phyloP scores from a whole-genome alignment of 2,888 invertebrate genomes.

The Heteromyza rotundicornis region DNA sequence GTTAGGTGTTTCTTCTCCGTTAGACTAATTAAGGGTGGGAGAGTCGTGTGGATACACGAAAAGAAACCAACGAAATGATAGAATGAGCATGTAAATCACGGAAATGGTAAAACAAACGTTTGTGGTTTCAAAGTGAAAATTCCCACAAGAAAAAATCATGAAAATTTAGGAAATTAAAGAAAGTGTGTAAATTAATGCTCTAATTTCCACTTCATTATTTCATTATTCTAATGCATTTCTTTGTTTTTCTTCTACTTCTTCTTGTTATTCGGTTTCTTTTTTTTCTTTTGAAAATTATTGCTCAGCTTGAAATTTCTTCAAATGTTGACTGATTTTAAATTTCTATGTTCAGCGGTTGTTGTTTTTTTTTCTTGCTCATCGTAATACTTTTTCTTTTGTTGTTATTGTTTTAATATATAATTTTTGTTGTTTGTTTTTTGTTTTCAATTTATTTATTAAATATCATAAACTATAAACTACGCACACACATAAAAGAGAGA shows the following conservation, averaged over 20 bases:
- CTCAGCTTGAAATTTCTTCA: background rate
- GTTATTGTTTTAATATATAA: background rate
- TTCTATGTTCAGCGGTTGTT: background rate
- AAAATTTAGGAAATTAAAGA: no score
- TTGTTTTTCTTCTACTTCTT: background rate
- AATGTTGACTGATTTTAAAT: background rate
- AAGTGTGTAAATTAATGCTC: no score
- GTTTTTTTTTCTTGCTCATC: background rate
- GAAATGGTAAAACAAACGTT: no score
- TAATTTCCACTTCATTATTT: no score
- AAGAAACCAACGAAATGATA: no score
- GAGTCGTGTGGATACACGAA: no score
- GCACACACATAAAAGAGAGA: slow-evolving; percentile 41
- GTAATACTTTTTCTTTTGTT: background rate
- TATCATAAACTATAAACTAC: slow-evolving; percentile 40
- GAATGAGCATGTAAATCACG: no score
- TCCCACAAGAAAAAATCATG: no score
- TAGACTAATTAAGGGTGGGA: no score
- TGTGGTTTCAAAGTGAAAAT: no score
- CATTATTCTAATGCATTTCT: background rate
- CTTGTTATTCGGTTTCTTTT: no score
- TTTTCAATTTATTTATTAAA: slow-evolving; percentile 19
- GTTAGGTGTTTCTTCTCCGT: no score
- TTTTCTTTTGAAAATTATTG: background rate
- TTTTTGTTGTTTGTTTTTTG: slow-evolving; percentile 5